Percentiles rank a stretch among this genome's conserved stretches.
Evolutionary conservation across 1,140 invertebrate genomes (phyloP).

Genomic region (Heliconius congener): DNA sequence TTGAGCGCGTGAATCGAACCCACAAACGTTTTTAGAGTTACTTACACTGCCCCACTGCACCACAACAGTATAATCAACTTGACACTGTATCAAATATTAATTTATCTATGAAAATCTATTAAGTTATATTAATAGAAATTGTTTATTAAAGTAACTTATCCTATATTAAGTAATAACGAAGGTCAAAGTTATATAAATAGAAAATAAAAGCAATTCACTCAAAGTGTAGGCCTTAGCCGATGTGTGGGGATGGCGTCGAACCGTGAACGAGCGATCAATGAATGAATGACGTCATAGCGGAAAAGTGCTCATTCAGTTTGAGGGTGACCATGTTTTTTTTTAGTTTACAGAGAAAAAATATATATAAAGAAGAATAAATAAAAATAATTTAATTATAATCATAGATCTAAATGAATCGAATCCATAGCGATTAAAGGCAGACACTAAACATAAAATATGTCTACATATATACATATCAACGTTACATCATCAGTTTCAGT

Average conservation of each 20-base stretch:
- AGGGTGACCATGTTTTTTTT: not conserved
- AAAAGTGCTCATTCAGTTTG: constrained; percentile 18
- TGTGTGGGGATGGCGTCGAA: constrained; percentile 9
- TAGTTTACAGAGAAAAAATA: not conserved
- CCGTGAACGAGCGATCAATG: constrained; percentile 19
- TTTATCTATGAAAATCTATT: not conserved
- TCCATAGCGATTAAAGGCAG: too few species aligned
- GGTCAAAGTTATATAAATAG: constrained; percentile 1
- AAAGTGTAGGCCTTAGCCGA: not conserved
- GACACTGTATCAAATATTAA: not conserved
- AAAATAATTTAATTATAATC: too few species aligned
- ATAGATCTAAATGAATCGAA: too few species aligned
- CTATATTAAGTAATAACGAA: not conserved
- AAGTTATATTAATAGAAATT: not conserved
- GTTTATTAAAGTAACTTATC: not conserved
- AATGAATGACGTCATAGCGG: constrained; percentile 25
- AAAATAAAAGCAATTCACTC: constrained; percentile 10
- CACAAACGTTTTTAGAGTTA: not conserved
- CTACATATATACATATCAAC: too few species aligned
- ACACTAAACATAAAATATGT: too few species aligned
- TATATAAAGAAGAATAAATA: too few species aligned
- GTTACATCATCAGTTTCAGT: too few species aligned
- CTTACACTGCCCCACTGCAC: not conserved
- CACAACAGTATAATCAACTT: not conserved
- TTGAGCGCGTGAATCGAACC: not conserved